Base-by-base conservation (phyloP, 2,888 invertebrate species). In the Galeruca laticollis region DNA sequence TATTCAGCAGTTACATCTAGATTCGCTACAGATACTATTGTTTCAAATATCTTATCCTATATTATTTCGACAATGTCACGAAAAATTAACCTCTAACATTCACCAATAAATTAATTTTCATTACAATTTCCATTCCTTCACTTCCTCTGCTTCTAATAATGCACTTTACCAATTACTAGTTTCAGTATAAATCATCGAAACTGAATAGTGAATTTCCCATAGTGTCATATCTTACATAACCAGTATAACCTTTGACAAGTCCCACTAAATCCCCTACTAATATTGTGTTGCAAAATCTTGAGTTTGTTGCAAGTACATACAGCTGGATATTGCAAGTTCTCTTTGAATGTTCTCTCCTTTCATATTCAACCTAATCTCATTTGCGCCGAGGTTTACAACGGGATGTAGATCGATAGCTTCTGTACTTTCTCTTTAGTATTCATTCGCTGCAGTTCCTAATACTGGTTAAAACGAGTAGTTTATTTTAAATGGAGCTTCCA, bases 221-320 rank as follows among this genome's bases (percentile, higher is more conserved):
- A 51, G 21, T 51, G 18, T 51, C 51, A 21, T 21, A 33, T 20
- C 51, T 35, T n/a, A 2, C 10, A 18, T 5, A 62, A 52, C 26
- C 37, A 62, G 51, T 51, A 52, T 52, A 52, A 62, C 52, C 33
- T 62, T 35, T 20, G 20, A 20, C 20, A 52, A 37, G 15, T 49
- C 49, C 61, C 33, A 10, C 18, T 47, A 49, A 47, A 51, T 51
- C 62, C 52, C 37, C 37, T 35, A 62, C 52, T 62, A 62, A 52
- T 62, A 52, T 62, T 37, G 20, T 62, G 51, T 62, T 62, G 52
- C 51, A 62, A 62, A 56, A 56, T 56, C 56, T 33, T 31, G 33
- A 15, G 15, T 33, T 56, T 56, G 56, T 33, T 56, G 33, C 20
- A 56, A 33, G 26, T 56, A 31, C n/a, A 56, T 31, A 10, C 15